Conservation (phyloP, 37 sponge, comb jelly and placozoan species). For the Amphimedon queenslandica region DNA sequence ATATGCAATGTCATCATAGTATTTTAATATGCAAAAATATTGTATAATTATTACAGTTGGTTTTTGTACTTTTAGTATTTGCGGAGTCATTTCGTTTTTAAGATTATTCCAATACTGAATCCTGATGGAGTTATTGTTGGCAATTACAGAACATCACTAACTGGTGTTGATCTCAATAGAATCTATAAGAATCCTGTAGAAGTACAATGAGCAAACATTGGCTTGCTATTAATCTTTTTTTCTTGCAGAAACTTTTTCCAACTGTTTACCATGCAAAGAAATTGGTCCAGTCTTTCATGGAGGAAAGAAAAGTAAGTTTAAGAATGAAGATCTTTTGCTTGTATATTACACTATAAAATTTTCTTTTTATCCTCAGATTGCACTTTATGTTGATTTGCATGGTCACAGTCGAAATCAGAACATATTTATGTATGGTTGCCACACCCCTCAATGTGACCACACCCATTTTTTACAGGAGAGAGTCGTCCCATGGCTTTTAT, state of each 20-base stretch:
- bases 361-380: slow-evolving; percentile 21
- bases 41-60: no score
- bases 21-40: not conserved
- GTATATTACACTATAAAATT: not conserved
- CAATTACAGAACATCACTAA: slow-evolving; percentile 74
- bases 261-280: slow-evolving; percentile 66
- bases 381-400: slow-evolving; percentile 77
- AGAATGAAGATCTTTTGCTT: not conserved
- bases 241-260: slow-evolving; percentile 61
- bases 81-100: slow-evolving; percentile 74
- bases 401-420: slow-evolving; percentile 84
- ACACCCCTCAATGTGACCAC: slow-evolving; percentile 36
- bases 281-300: slow-evolving; percentile 50
- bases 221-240: not conserved
- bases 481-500: slow-evolving; percentile 44
- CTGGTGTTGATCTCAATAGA: slow-evolving; percentile 86
- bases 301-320: slow-evolving; percentile 30
- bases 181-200: slow-evolving; percentile 52
- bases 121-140: slow-evolving; percentile 96
- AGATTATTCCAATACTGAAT: slow-evolving; percentile 92
- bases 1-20: no score
- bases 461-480: slow-evolving; percentile 38
- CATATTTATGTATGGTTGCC: slow-evolving; percentile 79
- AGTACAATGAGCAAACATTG: not conserved
- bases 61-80: slow-evolving; percentile 43